phyloP scores from a whole-genome alignment of 2,113 vertebrate species.

The Mus spicilegus region DNA sequence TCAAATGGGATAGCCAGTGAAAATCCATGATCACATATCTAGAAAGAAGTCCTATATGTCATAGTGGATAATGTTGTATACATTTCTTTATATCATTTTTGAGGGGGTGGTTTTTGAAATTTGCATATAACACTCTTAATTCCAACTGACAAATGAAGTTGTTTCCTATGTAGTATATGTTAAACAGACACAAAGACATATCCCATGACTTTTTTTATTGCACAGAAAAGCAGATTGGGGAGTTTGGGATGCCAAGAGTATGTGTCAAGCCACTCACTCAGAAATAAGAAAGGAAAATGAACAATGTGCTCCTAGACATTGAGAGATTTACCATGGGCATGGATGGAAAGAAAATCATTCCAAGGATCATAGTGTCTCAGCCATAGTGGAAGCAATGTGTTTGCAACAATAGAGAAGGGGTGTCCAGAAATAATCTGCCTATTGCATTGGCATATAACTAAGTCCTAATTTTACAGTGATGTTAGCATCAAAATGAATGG shows the following conservation, averaged over 20 bases:
- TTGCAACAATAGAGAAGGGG: background rate
- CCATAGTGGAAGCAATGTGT: background rate
- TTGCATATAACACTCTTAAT: background rate
- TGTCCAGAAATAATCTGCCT: background rate
- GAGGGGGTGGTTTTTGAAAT: background rate
- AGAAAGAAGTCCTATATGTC: background rate
- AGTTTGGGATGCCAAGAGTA: background rate
- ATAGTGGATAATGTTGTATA: background rate
- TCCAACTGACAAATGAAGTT: background rate
- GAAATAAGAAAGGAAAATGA: background rate
- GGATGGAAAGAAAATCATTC: too few relatives aligned
- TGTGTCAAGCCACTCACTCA: background rate
- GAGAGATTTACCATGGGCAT: background rate
- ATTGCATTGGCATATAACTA: background rate
- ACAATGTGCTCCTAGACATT: background rate
- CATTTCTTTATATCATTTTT: background rate
- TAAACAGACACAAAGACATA: background rate
- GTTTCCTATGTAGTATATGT: background rate
- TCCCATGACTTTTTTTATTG: background rate
- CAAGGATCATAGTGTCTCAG: background rate
- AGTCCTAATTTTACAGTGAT: background rate
- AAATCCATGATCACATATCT: background rate
- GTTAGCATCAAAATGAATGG: background rate
- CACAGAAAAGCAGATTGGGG: background rate
- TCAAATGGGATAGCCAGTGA: background rate